A percentile compares a stretch with the other conserved stretches of the same genome.
phyloP scores from a whole-genome alignment of 2,797 vertebrate genomes.

The Sciurus vulgaris region DNA sequence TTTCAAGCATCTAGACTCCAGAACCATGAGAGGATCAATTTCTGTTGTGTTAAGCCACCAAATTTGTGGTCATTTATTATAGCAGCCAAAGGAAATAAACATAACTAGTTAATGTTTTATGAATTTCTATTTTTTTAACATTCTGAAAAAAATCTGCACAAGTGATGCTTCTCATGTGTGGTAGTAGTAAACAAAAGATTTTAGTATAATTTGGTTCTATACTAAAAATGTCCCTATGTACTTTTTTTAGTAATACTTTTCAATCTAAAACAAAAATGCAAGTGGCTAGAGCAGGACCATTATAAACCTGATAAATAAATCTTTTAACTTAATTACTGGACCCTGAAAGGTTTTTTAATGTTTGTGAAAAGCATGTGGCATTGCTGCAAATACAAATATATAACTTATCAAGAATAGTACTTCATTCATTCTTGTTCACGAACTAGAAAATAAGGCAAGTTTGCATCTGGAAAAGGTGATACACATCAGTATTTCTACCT shows the following conservation, averaged over 20 bases:
- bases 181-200: constrained; percentile 61
- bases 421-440: constrained; percentile 70
- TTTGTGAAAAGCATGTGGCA: constrained; percentile 79
- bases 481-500: constrained; percentile 81
- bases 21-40: constrained; percentile 16
- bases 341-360: constrained; percentile 49
- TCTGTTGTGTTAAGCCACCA: neutral
- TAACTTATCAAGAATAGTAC: constrained; percentile 86
- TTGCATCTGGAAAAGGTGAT: constrained; percentile 87
- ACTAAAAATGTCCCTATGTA: constrained; percentile 75
- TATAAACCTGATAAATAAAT: constrained; percentile 77
- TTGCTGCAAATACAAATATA: constrained; percentile 88
- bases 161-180: constrained; percentile 49
- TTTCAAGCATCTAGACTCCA: constrained; percentile 20
- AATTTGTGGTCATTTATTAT: neutral
- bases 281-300: constrained; percentile 82
- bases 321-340: constrained; percentile 81
- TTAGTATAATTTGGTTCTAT: constrained; percentile 67
- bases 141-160: constrained; percentile 65
- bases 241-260: constrained; percentile 73
- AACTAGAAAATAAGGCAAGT: constrained; percentile 90
- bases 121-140: constrained; percentile 5
- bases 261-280: constrained; percentile 81
- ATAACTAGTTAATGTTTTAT: constrained; percentile 19
- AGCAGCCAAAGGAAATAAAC: constrained; percentile 60